Evolutionary conservation across 2,888 invertebrate genomes (phyloP).

Genomic region (Ommatoiulus sabulosus): DNA sequence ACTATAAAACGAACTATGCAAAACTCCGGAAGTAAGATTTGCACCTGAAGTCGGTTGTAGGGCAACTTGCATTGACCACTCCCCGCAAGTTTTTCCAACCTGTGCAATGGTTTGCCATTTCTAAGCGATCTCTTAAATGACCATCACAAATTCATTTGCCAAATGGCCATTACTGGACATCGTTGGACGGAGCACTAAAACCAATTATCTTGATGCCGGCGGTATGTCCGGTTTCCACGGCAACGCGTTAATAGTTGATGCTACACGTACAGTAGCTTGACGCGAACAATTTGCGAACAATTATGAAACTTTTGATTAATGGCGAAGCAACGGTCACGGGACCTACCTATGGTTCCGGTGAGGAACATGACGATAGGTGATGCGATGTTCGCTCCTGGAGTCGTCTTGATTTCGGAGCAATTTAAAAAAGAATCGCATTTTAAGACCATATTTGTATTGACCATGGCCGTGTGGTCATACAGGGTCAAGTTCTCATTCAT

Average conservation of each 20-base stretch:
- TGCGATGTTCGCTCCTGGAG: conserved; percentile 61
- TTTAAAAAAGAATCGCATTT: conserved; percentile 46
- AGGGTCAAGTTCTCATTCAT: conserved; percentile 22
- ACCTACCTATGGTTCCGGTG: conserved; percentile 60
- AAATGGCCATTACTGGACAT: neutral
- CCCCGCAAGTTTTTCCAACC: too few species aligned
- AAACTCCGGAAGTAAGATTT: too few species aligned
- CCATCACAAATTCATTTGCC: conserved; percentile 19
- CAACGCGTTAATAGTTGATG: too few species aligned
- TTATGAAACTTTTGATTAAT: neutral
- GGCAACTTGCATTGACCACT: too few species aligned
- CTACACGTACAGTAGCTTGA: neutral
- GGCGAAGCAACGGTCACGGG: neutral
- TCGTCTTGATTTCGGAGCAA: conserved; percentile 54
- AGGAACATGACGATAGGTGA: conserved; percentile 60
- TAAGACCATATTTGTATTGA: conserved; percentile 55
- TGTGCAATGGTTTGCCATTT: neutral
- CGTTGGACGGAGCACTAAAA: neutral
- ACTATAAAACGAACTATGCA: too few species aligned
- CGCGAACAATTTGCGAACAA: neutral
- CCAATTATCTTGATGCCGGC: neutral
- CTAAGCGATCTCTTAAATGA: neutral
- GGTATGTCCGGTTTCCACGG: neutral
- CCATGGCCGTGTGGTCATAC: conserved; percentile 42
- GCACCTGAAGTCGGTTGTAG: too few species aligned